Evolutionary conservation across 2,113 vertebrate species (phyloP), one percentile per base, ranked within the genome.

Genomic region (Numenius arquata): DNA sequence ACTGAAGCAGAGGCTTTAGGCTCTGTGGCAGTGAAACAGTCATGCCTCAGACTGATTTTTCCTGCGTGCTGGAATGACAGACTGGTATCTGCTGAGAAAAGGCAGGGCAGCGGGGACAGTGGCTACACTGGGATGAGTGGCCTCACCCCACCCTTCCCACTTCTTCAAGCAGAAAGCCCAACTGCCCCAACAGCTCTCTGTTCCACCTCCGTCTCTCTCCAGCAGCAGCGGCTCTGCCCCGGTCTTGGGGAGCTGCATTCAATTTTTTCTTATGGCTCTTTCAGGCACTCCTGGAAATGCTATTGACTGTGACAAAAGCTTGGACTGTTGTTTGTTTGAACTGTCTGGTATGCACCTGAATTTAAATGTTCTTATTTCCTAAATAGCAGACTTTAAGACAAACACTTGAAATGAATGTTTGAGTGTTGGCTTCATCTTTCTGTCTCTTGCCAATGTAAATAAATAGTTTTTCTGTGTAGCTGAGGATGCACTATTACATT

Each of bases 21-120:
- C 15, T 77, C 38, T 86, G 25, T 3, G 4, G 9, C 0, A 0
- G 8, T 21, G 20, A 22, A 62, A 48, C 8, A 38, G 2, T 6
- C 32, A 12, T 36, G 27, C 13, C 45, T 86, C 18, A 12, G 17
- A 12, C 23, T 20, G 5, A 6, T 56, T 80, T 93, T 58, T 77
- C 27, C 32, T 4, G 2, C 27, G 4, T 45, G 27, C 16, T 85
- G 21, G 25, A 76, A 76, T 29, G 58, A 45, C 7, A 79, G 63
- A 11, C 6, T 70, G 11, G 18, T 58, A 27, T 41, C 23, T 52
- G 13, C 27, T 23, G 14, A 20, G 20, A 66, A 66, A 9, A 6
- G 25, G 5, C 11, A 19, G 26, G n/a, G 25, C 4, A 45, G 43
- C 6, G 34, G 11, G 4, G 6, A 32, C 20, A 66, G 27, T 10